Evolutionary conservation across 2,888 invertebrate genomes (phyloP), one percentile per base, ranked within the genome.

Genomic region (Phania funesta): DNA sequence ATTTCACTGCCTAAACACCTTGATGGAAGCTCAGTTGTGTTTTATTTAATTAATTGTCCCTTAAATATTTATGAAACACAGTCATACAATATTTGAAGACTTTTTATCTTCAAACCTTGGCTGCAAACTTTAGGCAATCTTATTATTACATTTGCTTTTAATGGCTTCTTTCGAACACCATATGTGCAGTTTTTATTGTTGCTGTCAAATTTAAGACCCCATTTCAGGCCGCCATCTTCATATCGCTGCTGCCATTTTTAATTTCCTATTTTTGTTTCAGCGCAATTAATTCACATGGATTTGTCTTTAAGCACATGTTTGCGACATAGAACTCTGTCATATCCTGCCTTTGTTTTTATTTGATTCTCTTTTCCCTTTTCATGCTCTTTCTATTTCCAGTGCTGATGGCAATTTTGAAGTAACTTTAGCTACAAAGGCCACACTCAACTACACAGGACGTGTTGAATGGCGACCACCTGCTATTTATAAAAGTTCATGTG

Each of bases 401-500:
- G 96, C 96, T 87, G 96, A 96, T 91, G 96, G 96, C 84, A 96
- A 96, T 91, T 96, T 96, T 89, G 96, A 96, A 92, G 96, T 96
- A 89, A 96, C 96, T 70, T 91, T 96, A 86, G 95, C 95, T 84
- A 96, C 96, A 76, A 96, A 96, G 90, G 96, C 96, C 81, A 96
- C 95, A 80, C 92, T 96, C 58, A 95, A 95, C 91, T 95, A 93
- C 90, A 95, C 95, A 65, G 97, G 97, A 76, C 93, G 94, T 86
- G 96, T 97, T 70, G 95, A 95, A 87, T 97, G 97, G 96, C 96
- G 96, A 88, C 97, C 97, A 74, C 97, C 97, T 44, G 97, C 97
- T 86, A 97, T 97, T 89, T 97, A 97, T 92, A 91, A 97, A 92
- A 96, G 96, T 90, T 95, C 95, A 88, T 96, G 96, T 90, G 95